Conservation (phyloP, 2,797 vertebrate genomes). For the Megalops cyprinoides region DNA sequence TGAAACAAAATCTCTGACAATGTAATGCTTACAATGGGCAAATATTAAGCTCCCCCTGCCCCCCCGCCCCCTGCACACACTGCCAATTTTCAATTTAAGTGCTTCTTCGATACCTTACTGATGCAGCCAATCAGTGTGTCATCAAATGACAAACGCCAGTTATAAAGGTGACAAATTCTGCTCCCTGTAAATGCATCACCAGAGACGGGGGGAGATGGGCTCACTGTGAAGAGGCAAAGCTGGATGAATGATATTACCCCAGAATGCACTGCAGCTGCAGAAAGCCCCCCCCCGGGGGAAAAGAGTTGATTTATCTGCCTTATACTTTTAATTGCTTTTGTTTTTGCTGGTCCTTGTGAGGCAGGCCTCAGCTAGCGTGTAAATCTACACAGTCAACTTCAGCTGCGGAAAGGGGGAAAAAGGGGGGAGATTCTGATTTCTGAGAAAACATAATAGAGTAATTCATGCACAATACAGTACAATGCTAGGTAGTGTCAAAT, state of each 20-base stretch:
- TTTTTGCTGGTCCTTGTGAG: constrained; percentile 25
- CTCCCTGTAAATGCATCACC: neutral
- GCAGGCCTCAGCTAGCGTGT: constrained; percentile 29
- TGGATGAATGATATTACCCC: constrained; percentile 15
- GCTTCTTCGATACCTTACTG: neutral
- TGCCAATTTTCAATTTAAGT: constrained; percentile 17
- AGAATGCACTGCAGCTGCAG: constrained; percentile 29
- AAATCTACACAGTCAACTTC: constrained; percentile 20
- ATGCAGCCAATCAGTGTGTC: neutral
- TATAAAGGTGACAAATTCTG: constrained; percentile 19
- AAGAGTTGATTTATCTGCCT: constrained; percentile 25
- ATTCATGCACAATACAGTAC: neutral
- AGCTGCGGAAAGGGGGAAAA: constrained; percentile 1
- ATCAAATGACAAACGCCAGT: constrained; percentile 7
- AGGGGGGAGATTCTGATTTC: neutral
- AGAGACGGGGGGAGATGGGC: neutral
- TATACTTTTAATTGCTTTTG: constrained; percentile 38
- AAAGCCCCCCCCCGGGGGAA: neutral
- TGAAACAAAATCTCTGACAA: neutral
- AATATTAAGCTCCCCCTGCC: neutral
- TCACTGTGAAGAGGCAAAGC: neutral
- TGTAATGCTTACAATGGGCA: constrained; percentile 3
- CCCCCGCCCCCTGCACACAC: neutral
- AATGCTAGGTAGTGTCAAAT: neutral
- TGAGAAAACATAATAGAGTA: neutral